Evolutionary conservation across 1,140 invertebrate species (phyloP).

Genomic region (Temnothorax longispinosus): DNA sequence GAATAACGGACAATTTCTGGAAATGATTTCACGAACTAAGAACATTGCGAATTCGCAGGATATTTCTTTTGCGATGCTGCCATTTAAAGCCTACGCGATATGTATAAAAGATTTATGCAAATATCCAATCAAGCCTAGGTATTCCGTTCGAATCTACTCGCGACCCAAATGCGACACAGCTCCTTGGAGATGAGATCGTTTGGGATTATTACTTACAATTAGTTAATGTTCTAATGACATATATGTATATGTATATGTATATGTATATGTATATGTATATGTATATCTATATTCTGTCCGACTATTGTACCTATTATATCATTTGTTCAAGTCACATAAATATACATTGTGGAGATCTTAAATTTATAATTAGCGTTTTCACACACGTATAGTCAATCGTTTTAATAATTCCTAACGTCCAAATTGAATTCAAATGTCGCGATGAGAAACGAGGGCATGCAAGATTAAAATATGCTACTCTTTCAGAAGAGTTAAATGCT

Average conservation of each 20-base stretch:
- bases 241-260: too few species aligned
- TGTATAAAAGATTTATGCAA: conserved; percentile 69
- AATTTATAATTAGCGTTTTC: not conserved
- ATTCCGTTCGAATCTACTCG: not conserved
- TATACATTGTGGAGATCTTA: not conserved
- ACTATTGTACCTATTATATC: not conserved
- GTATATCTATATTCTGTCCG: not conserved
- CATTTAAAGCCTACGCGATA: conserved; percentile 46
- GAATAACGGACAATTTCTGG: conserved; percentile 39
- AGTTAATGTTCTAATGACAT: not conserved
- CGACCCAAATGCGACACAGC: not conserved
- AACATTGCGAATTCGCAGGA: not conserved
- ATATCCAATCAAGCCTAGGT: conserved; percentile 40
- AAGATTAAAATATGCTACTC: not conserved
- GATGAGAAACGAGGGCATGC: not conserved
- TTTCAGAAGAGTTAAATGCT: not conserved
- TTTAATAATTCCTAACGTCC: not conserved
- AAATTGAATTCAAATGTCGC: not conserved
- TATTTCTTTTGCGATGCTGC: conserved; percentile 6
- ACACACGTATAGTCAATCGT: not conserved
- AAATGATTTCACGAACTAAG: conserved; percentile 41
- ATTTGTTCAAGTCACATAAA: not conserved
- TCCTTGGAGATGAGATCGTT: conserved; percentile 22
- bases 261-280: too few species aligned
- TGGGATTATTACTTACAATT: conserved; percentile 6